These are phyloP conservation scores for Rostratula benghalensis DNA, from an alignment of 2,113 vertebrate species.

Conservation along the genomic window DNA sequence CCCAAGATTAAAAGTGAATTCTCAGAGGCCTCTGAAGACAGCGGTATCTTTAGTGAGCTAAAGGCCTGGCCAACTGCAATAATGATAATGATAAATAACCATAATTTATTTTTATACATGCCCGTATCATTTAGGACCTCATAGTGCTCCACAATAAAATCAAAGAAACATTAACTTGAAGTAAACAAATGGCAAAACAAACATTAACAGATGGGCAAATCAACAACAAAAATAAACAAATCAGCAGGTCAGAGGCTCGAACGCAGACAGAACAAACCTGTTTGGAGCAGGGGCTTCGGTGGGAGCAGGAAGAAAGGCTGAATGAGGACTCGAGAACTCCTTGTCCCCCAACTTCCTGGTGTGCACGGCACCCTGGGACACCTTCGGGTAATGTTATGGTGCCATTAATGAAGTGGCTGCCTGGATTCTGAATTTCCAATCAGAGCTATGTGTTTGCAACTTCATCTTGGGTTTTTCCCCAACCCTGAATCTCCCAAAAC, in stretches of 20 bases:
- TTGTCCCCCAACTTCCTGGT: rapidly evolving
- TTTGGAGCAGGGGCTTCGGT: neutral
- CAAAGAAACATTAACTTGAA: conserved; percentile 72
- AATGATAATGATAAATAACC: conserved; percentile 63
- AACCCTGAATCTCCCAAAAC: neutral
- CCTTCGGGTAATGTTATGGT: rapidly evolving
- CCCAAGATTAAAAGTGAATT: conserved; percentile 2
- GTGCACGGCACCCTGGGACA: neutral
- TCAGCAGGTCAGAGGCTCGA: conserved; percentile 48
- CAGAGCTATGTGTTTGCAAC: neutral
- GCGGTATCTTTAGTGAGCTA: neutral
- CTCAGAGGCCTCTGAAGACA: conserved; percentile 7
- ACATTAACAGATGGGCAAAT: conserved; percentile 69
- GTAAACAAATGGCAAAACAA: conserved; percentile 70
- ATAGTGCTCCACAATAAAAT: conserved; percentile 68
- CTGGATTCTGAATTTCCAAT: neutral
- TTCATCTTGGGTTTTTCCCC: too few relatives aligned
- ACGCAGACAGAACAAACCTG: neutral
- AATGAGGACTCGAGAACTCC: neutral
- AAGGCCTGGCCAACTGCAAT: conserved; percentile 49
- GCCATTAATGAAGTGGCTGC: neutral
- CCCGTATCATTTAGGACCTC: conserved; percentile 66
- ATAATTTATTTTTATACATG: conserved; percentile 60
- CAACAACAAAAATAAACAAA: conserved; percentile 67
- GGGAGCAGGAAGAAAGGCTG: neutral